These are phyloP conservation scores for Bombus pascuorum DNA, from an alignment of 1,140 invertebrate species.

Conservation along the genomic window DNA sequence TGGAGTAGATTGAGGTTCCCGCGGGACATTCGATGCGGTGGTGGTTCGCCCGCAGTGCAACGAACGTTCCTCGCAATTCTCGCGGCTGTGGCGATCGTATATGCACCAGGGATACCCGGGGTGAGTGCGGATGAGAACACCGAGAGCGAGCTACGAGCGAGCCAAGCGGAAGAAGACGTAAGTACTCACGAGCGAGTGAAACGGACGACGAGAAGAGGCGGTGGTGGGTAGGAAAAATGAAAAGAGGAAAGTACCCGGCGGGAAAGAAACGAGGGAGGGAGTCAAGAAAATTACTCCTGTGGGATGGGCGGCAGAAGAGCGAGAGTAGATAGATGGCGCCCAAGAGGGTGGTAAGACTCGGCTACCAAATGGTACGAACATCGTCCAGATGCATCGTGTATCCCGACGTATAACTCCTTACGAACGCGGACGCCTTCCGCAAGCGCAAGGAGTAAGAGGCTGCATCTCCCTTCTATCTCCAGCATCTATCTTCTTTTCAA, in stretches of 20 bases:
- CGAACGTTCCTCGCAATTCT: slow-evolving; percentile 33
- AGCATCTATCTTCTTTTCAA: background rate
- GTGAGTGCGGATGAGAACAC: background rate
- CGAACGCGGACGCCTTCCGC: slow-evolving; percentile 35
- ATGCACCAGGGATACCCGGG: background rate
- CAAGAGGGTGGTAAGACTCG: slow-evolving; percentile 68
- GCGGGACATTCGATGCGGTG: slow-evolving; percentile 42
- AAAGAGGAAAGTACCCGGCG: slow-evolving; percentile 28
- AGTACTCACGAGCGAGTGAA: background rate
- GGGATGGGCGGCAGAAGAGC: slow-evolving; percentile 57
- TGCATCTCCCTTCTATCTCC: background rate
- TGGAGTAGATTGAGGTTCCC: slow-evolving; percentile 22
- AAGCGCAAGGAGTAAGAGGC: slow-evolving; percentile 31
- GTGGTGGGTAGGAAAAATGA: slow-evolving; percentile 20
- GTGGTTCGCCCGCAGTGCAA: background rate
- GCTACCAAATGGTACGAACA: slow-evolving; percentile 66
- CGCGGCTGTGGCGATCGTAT: slow-evolving; percentile 25
- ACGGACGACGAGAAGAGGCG: background rate
- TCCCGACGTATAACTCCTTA: slow-evolving; percentile 15
- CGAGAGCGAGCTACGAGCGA: background rate
- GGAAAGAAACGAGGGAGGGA: slow-evolving; percentile 26
- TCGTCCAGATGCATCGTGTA: slow-evolving; percentile 52
- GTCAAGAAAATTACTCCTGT: slow-evolving; percentile 68
- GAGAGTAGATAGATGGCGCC: slow-evolving; percentile 71
- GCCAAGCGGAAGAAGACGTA: background rate